Base-by-base conservation (phyloP, 2,113 vertebrate genomes). In the Ochotona princeps region DNA sequence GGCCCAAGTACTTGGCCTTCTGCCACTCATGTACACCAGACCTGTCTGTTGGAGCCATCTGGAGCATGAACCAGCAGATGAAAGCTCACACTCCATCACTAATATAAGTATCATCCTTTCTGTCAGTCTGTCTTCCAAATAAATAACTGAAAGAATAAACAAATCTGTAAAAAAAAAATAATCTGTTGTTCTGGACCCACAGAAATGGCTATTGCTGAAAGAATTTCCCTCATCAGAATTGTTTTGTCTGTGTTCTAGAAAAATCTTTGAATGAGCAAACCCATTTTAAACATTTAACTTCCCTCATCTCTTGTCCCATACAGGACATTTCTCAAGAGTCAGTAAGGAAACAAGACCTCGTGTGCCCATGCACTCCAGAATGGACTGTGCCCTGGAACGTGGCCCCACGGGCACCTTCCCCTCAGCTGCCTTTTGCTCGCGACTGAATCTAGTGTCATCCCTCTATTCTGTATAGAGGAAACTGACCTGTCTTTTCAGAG, bases 161-260 rank as follows among this genome's bases (percentile, higher is more conserved):
- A 54, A 54, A 54, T 54, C 54, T 54, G 12, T 54, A 54, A 54
- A 61, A 79, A 93, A 85, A 60, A 54, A 73, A 82, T 76, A n/a
- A n/a, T n/a, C n/a, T n/a, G n/a, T 92, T 87, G 78, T 25, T 78
- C 38, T 89, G 83, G 54, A 76, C 21, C 49, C 51, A 90, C 49
- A 47, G 78, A 92, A 88, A 82, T 92, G 65, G 26, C 73, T 84
- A 61, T 30, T 83, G 66, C 47, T 82, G 38, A 44, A 85, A 84
- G 84, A 4, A 51, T 38, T 90, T 93, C 75, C 87, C 51, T 67
- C 65, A 60, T 87, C 47, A 90, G 18, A 83, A 14, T 12, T 92
- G 13, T 72, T 79, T 87, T 96, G 67, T 95, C 57, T 72, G 95
- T 66, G n/a, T 60, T n/a, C 90, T 65, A 92, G 32, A 49, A 54